phyloP scores from a whole-genome alignment of 2,113 vertebrate species.

The Leptocoma aspasia region DNA sequence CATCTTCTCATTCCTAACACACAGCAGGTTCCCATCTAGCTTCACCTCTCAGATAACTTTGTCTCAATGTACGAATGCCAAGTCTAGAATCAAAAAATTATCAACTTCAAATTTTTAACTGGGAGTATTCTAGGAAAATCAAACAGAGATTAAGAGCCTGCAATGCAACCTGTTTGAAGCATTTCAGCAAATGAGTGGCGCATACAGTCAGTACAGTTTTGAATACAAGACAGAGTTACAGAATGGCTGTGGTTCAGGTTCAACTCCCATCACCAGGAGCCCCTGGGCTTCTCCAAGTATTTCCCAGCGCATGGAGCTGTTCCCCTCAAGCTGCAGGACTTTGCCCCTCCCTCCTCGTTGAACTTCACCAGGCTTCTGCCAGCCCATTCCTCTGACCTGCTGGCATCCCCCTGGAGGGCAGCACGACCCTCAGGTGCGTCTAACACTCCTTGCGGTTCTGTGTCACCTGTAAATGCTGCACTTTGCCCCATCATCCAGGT shows the following conservation, averaged over 20 bases:
- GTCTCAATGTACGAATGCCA: neutral
- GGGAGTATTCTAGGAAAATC: neutral
- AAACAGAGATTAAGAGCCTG: neutral
- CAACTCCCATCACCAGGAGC: neutral
- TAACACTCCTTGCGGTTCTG: fast-evolving
- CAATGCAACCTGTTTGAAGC: neutral
- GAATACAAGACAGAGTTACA: fast-evolving
- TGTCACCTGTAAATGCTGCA: neutral
- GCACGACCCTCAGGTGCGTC: fast-evolving
- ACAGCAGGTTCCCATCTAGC: neutral
- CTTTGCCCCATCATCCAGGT: neutral
- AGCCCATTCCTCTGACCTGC: fast-evolving
- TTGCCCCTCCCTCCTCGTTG: fast-evolving
- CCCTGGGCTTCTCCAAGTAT: neutral
- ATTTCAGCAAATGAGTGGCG: neutral
- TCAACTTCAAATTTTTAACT: neutral
- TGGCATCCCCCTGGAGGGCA: neutral
- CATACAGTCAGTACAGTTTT: neutral
- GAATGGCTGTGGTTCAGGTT: fast-evolving
- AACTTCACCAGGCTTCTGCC: neutral
- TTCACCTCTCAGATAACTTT: neutral
- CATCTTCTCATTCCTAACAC: neutral
- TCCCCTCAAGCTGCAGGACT: neutral
- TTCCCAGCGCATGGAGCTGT: fast-evolving
- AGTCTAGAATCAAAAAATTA: neutral